Evolutionary conservation across 2,888 invertebrate genomes (phyloP).

Genomic region (Aproaerema taeniolella): DNA sequence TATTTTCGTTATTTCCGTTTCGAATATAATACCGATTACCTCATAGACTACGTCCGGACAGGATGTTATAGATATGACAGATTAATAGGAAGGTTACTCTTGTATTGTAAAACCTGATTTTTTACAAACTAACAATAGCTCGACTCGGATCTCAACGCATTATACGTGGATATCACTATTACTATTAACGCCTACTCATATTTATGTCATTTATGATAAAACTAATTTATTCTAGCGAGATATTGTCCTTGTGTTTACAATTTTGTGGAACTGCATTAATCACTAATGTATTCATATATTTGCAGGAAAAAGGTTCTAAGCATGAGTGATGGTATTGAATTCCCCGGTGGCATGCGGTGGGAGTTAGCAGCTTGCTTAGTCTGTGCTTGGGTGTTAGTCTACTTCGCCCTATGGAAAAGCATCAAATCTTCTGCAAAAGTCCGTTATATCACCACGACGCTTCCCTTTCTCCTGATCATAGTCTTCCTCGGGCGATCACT

Average conservation of each 20-base stretch:
- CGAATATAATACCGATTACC: slow-evolving; percentile 7
- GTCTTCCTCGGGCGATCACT: slow-evolving; percentile 92
- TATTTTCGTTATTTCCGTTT: slow-evolving; percentile 7
- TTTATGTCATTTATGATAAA: too few species aligned
- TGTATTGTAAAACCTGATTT: too few species aligned
- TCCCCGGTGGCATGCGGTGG: slow-evolving; percentile 89
- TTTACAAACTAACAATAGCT: too few species aligned
- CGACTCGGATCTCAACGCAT: too few species aligned
- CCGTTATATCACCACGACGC: slow-evolving; percentile 94
- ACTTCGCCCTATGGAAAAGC: slow-evolving; percentile 97
- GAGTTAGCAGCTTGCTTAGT: slow-evolving; percentile 93
- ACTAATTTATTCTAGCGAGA: too few species aligned
- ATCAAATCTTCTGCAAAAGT: slow-evolving; percentile 95
- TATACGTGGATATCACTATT: too few species aligned
- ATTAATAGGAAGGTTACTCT: slow-evolving; percentile 2
- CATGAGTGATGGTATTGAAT: slow-evolving; percentile 90
- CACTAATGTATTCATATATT: too few species aligned
- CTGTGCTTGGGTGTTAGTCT: slow-evolving; percentile 95
- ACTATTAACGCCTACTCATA: too few species aligned
- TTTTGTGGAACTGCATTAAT: too few species aligned
- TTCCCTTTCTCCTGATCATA: slow-evolving; percentile 92
- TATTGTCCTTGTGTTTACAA: too few species aligned
- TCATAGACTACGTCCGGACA: slow-evolving; percentile 6
- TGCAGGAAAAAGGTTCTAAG: slow-evolving; percentile 90
- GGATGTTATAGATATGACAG: slow-evolving; percentile 5